phyloP scores from a whole-genome alignment of 2,888 invertebrate species.

The Odontomyia ornata region DNA sequence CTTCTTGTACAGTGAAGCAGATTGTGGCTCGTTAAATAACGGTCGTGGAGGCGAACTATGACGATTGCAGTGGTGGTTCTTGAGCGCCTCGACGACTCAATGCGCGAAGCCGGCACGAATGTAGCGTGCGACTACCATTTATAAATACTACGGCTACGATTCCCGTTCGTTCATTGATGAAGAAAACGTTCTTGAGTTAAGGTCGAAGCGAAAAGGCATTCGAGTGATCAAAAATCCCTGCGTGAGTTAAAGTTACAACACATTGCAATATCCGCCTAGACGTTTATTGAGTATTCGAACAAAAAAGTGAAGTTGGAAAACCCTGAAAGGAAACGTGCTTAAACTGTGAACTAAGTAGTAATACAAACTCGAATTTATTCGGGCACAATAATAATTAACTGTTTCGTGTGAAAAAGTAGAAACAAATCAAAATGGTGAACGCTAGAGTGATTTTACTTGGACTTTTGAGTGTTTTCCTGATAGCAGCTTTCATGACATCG shows the following conservation, averaged over 20 bases:
- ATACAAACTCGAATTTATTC: too few relatives aligned
- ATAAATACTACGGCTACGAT: slow-evolving; percentile 42
- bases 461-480: slow-evolving; percentile 28
- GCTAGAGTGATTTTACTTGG: slow-evolving; percentile 28
- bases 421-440: slow-evolving; percentile 30
- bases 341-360: too few relatives aligned
- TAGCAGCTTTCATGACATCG: neutral
- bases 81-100: neutral
- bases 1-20: neutral
- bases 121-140: slow-evolving; percentile 16
- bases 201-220: neutral
- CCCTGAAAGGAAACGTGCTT: too few relatives aligned
- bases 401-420: neutral
- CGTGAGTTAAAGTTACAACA: neutral
- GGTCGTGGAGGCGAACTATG: neutral
- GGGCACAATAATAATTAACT: too few relatives aligned
- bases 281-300: neutral
- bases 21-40: neutral
- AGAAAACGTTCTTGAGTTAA: slow-evolving; percentile 42
- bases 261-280: neutral
- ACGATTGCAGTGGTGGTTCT: neutral
- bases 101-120: neutral
- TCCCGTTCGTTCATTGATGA: slow-evolving; percentile 23
- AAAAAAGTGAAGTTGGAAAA: neutral
- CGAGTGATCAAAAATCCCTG: neutral